A percentile compares a stretch with the other conserved stretches of the same genome.
Conservation (phyloP, 2,797 vertebrate genomes). For the Myotis vivesi region DNA sequence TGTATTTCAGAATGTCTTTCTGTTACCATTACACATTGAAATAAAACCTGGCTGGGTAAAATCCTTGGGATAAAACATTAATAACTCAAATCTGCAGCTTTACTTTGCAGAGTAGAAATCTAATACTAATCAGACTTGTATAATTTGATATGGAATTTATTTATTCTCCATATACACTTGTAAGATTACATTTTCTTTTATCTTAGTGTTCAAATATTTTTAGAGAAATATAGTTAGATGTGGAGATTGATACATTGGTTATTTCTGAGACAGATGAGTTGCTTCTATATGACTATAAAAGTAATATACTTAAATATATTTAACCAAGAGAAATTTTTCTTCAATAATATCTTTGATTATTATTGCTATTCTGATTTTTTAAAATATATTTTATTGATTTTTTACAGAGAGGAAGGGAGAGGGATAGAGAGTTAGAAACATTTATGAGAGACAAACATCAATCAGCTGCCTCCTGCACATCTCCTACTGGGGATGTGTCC, state of each 20-base stretch:
- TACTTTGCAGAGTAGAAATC: not conserved
- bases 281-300: not conserved
- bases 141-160: not conserved
- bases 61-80: not conserved
- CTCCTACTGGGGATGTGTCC: no score
- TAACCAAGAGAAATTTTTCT: not conserved
- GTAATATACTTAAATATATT: not conserved
- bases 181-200: not conserved
- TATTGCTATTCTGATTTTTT: not conserved
- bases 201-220: conserved; percentile 24
- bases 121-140: not conserved
- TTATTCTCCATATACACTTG: not conserved
- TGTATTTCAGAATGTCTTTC: not conserved
- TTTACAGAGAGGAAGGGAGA: no score
- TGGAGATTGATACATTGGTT: not conserved
- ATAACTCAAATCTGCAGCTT: not conserved
- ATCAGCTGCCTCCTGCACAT: no score
- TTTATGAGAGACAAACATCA: no score
- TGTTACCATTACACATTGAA: not conserved
- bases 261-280: not conserved
- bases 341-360: not conserved
- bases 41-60: not conserved
- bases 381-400: no score
- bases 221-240: not conserved
- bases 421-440: no score